Conservation (phyloP, 2,797 vertebrate species). For the Prunella strophiata region DNA sequence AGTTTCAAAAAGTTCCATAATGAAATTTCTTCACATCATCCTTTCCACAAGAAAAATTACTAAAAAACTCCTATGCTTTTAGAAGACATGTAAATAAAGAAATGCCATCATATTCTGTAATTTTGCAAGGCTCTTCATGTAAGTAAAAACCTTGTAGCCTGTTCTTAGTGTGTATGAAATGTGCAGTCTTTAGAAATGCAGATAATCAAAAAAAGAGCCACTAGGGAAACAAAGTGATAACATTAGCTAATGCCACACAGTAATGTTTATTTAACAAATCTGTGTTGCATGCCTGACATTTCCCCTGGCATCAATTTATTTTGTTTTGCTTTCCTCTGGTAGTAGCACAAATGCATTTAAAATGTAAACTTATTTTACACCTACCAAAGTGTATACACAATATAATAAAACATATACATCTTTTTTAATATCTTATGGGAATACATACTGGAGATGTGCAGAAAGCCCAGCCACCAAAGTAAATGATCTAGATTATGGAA, state of each 20-base stretch:
- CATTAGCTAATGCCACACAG: slow-evolving; percentile 63
- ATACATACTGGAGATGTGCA: slow-evolving; percentile 44
- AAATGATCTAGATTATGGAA: slow-evolving; percentile 58
- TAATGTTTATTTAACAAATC: slow-evolving; percentile 74
- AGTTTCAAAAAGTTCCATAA: background rate
- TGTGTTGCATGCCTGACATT: slow-evolving; percentile 63
- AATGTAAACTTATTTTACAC: slow-evolving; percentile 67
- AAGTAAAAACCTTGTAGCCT: background rate
- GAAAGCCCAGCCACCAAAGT: slow-evolving; percentile 14
- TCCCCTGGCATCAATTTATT: slow-evolving; percentile 70
- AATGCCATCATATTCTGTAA: background rate
- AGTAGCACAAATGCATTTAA: slow-evolving; percentile 64
- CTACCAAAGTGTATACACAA: slow-evolving; percentile 56
- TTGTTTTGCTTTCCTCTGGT: slow-evolving; percentile 66
- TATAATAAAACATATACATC: slow-evolving; percentile 63
- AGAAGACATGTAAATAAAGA: background rate
- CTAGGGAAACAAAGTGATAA: slow-evolving; percentile 63
- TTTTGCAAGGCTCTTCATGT: background rate
- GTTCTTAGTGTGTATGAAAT: slow-evolving; percentile 1
- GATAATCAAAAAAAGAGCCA: slow-evolving; percentile 65
- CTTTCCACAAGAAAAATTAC: background rate
- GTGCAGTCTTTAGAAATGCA: slow-evolving; percentile 56
- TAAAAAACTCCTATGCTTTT: background rate
- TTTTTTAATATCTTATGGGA: slow-evolving; percentile 69
- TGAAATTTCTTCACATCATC: background rate